These are phyloP conservation scores for Tachysurus fulvidraco DNA, from an alignment of 2,113 vertebrate species.

Conservation along the genomic window DNA sequence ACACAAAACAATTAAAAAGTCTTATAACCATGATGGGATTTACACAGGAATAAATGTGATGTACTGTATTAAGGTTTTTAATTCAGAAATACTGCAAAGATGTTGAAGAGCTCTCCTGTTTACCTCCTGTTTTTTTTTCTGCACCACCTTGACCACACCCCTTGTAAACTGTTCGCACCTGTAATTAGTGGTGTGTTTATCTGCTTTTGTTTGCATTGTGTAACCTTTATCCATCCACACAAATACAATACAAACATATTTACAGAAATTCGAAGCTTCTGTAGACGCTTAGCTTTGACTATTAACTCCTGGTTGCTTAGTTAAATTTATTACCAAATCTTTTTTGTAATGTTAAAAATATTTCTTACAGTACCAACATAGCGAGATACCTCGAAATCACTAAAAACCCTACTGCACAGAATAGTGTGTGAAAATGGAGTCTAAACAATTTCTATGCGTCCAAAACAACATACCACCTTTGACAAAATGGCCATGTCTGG, in stretches of 20 bases:
- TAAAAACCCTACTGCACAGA: neutral
- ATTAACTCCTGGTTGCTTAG: neutral
- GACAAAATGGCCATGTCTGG: neutral
- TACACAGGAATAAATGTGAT: neutral
- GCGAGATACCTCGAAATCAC: too few species aligned
- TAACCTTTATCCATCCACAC: neutral
- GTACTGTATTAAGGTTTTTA: neutral
- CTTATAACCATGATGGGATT: neutral
- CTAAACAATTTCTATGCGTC: neutral
- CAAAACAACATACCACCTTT: neutral
- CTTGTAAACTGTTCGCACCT: neutral
- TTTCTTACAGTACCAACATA: too few species aligned
- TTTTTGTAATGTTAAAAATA: neutral
- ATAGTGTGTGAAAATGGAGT: neutral
- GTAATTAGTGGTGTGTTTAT: neutral
- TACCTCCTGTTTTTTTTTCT: neutral
- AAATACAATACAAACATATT: neutral
- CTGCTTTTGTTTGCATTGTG: neutral
- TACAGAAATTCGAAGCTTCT: neutral
- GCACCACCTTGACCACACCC: neutral
- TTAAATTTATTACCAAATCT: neutral
- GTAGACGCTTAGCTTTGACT: too few species aligned
- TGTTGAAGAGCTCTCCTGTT: neutral
- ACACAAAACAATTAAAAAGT: neutral
- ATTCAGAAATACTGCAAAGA: neutral